phyloP scores from a whole-genome alignment of 2,888 invertebrate species.

The Rotaria sp. region DNA sequence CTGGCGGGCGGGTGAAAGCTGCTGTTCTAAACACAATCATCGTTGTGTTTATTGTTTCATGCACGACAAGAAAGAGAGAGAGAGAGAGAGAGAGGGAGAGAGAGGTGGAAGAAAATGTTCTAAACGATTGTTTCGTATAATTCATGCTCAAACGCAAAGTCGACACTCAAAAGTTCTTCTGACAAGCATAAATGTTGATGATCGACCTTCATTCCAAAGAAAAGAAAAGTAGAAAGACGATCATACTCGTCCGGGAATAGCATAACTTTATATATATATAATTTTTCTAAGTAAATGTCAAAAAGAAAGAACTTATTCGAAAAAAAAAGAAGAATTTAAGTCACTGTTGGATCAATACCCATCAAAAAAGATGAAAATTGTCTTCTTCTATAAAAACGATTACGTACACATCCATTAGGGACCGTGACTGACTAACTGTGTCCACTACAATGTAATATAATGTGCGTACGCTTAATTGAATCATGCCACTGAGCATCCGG shows the following conservation, averaged over 20 bases:
- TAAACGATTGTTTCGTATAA: background rate
- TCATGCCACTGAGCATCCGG: slow-evolving; percentile 22
- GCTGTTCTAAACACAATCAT: slow-evolving; percentile 15
- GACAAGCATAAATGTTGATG: background rate
- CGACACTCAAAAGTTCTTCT: background rate
- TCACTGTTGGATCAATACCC: too few relatives aligned
- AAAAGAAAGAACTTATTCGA: background rate
- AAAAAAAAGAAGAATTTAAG: background rate
- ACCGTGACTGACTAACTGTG: slow-evolving; percentile 22
- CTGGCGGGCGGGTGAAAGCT: slow-evolving; percentile 22
- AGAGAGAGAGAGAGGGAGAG: background rate
- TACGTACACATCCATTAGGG: slow-evolving; percentile 9
- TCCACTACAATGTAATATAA: slow-evolving; percentile 11
- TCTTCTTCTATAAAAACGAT: background rate
- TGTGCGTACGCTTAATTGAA: slow-evolving; percentile 17
- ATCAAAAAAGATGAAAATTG: background rate
- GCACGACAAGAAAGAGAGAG: background rate
- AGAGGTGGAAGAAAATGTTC: background rate
- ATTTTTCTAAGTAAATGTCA: background rate
- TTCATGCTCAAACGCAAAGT: slow-evolving; percentile 12
- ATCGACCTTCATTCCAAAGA: background rate
- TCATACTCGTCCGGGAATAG: background rate
- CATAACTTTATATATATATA: background rate
- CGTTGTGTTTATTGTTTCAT: slow-evolving; percentile 14
- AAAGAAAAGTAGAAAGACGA: background rate